Conservation (phyloP, 2,888 invertebrate species). For the Ennomos erosarius region DNA sequence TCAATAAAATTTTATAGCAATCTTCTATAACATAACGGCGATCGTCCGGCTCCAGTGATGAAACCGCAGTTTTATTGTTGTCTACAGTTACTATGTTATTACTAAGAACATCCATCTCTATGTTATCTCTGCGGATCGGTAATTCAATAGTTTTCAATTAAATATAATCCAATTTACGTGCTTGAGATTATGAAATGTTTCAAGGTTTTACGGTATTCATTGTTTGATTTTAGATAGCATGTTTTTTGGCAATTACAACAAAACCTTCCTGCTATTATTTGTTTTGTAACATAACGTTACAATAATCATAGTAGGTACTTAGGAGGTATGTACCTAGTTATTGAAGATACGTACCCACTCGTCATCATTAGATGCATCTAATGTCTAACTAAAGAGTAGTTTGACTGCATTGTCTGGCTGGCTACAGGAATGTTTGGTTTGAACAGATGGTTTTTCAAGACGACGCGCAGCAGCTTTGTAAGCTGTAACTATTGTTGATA, state of each 20-base stretch:
- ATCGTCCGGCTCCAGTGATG: slow-evolving; percentile 21
- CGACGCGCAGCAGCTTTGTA: neutral
- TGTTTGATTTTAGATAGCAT: slow-evolving; percentile 19
- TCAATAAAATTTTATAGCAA: slow-evolving; percentile 25
- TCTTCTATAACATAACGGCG: slow-evolving; percentile 22
- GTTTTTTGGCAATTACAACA: neutral
- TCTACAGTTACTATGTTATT: slow-evolving; percentile 29
- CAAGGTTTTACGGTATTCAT: slow-evolving; percentile 18
- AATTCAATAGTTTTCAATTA: slow-evolving; percentile 22
- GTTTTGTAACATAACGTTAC: neutral
- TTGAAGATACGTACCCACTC: too few species aligned
- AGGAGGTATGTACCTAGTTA: too few species aligned
- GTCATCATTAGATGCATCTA: too few species aligned
- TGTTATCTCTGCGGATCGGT: slow-evolving; percentile 18
- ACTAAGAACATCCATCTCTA: slow-evolving; percentile 20
- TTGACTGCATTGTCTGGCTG: slow-evolving; percentile 21
- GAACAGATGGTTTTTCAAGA: slow-evolving; percentile 22
- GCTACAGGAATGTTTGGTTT: slow-evolving; percentile 20
- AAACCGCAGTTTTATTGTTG: slow-evolving; percentile 32
- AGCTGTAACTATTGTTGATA: too few species aligned
- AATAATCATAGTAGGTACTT: neutral
- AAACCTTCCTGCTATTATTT: neutral
- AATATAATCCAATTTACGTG: slow-evolving; percentile 23
- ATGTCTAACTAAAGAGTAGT: neutral
- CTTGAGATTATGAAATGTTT: slow-evolving; percentile 23